Evolutionary conservation across 1,140 invertebrate species (phyloP).

Genomic region (Heterodera schachtii): DNA sequence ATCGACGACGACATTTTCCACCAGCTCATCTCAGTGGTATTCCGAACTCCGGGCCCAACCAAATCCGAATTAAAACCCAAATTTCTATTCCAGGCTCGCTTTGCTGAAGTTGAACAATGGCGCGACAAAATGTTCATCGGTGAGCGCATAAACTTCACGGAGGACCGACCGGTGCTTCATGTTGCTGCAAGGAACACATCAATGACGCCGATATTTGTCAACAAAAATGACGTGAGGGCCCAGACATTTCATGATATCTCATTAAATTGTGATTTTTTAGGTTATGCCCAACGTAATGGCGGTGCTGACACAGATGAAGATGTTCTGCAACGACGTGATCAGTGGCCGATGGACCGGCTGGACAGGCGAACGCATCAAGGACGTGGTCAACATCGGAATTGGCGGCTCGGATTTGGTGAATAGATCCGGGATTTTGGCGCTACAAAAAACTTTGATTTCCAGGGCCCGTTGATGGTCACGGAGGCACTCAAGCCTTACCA

Average conservation of each 20-base stretch:
- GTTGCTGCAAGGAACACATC: constrained; percentile 85
- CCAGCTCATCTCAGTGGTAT: constrained; percentile 79
- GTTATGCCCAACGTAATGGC: constrained; percentile 87
- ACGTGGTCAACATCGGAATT: constrained; percentile 99
- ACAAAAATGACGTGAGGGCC: constrained; percentile 79
- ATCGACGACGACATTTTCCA: constrained; percentile 78
- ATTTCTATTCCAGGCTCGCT: constrained; percentile 17
- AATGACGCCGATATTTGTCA: constrained; percentile 79
- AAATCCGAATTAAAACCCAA: neutral
- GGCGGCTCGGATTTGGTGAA: constrained; percentile 91
- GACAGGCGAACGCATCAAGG: constrained; percentile 90
- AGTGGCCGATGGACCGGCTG: constrained; percentile 81
- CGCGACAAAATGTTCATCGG: constrained; percentile 81
- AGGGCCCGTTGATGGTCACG: constrained; percentile 97
- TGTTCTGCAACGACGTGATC: constrained; percentile 79
- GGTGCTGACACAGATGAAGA: constrained; percentile 91
- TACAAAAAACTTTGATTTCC: constrained; percentile 36
- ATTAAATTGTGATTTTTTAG: constrained; percentile 59
- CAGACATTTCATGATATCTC: neutral
- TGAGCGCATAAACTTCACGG: constrained; percentile 95
- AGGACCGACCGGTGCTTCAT: constrained; percentile 91
- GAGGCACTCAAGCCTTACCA: constrained; percentile 89
- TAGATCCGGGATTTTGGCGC: neutral
- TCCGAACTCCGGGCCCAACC: constrained; percentile 22
- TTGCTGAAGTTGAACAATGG: constrained; percentile 29